Evolutionary conservation across 2,113 vertebrate genomes (phyloP).

Genomic region (Ibidorhyncha struthersii): DNA sequence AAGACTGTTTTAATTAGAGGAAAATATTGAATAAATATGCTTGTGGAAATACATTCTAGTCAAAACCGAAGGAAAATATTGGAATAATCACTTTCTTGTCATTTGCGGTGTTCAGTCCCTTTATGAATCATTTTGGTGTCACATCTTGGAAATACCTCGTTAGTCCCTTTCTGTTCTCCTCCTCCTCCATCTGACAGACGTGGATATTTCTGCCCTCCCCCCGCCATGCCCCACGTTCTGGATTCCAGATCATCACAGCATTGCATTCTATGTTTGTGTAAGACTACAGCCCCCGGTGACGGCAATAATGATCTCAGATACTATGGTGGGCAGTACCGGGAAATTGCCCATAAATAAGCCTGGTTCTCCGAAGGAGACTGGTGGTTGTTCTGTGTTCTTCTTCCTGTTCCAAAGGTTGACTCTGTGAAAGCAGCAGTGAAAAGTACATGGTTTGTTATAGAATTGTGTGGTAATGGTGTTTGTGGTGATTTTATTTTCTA

Average conservation of each 20-base stretch:
- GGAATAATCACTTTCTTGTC: not conserved
- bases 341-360: too few relatives aligned
- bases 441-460: not conserved
- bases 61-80: not conserved
- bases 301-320: not conserved
- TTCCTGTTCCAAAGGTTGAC: not conserved
- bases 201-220: not conserved
- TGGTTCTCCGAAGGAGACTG: rapidly evolving
- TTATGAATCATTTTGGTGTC: not conserved
- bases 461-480: not conserved
- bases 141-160: not conserved
- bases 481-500: not conserved
- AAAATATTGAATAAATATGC: not conserved
- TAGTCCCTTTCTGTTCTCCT: not conserved
- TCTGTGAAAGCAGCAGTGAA: not conserved
- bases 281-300: not conserved
- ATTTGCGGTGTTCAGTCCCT: not conserved
- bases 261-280: too few relatives aligned
- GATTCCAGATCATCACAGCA: not conserved
- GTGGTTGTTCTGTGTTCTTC: too few relatives aligned
- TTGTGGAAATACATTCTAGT: not conserved
- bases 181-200: not conserved
- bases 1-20: not conserved
- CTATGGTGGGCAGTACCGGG: too few relatives aligned
- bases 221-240: not conserved